Evolutionary conservation across 2,888 invertebrate species (phyloP).

Genomic region (Drosophila dives): DNA sequence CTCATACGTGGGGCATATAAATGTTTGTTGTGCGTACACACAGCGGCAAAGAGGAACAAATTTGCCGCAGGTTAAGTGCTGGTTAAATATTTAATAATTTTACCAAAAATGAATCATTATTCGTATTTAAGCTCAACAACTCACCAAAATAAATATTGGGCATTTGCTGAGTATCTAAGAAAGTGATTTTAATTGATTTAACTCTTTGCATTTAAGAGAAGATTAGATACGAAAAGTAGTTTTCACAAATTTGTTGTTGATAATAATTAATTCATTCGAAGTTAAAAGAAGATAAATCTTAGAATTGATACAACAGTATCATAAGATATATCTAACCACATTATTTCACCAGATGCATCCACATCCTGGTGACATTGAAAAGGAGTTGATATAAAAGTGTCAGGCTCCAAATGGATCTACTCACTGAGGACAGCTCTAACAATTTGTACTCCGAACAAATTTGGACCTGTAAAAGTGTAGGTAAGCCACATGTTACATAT

Average conservation of each 20-base stretch:
- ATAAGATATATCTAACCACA: conserved; percentile 43
- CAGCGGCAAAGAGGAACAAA: conserved; percentile 15
- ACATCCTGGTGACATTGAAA: conserved; percentile 35
- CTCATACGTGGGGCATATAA: conserved; percentile 31
- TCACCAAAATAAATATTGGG: conserved; percentile 30
- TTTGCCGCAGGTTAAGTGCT: conserved; percentile 57
- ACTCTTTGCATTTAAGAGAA: not conserved
- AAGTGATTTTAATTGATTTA: not conserved
- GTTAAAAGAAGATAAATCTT: not conserved
- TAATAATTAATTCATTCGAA: not conserved
- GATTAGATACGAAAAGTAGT: not conserved
- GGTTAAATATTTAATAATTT: conserved; percentile 59
- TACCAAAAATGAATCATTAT: conserved; percentile 49
- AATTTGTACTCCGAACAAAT: conserved; percentile 6
- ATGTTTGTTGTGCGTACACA: conserved; percentile 51
- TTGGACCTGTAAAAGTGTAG: conserved; percentile 62
- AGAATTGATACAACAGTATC: conserved; percentile 1
- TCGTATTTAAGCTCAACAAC: conserved; percentile 4
- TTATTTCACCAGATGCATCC: not conserved
- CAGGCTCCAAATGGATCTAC: conserved; percentile 37
- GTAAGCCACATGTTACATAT: conserved; percentile 76
- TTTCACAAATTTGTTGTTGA: not conserved
- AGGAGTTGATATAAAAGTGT: conserved; percentile 54
- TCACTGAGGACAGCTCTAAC: conserved; percentile 17
- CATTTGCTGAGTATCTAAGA: not conserved